Base-by-base conservation (phyloP, 1,140 invertebrate species). In the Muscidifurax raptorellus region DNA sequence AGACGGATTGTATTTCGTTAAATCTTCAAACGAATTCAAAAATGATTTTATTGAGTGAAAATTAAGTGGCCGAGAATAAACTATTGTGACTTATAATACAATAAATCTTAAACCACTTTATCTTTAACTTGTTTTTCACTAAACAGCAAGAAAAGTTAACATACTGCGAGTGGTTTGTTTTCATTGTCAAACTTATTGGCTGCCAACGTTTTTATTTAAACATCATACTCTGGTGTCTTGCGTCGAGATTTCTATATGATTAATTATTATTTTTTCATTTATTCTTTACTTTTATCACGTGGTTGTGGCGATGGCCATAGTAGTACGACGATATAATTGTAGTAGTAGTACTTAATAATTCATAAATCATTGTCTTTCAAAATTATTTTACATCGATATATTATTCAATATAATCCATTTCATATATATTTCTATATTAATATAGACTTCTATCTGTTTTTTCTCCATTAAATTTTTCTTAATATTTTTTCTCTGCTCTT, bases 341-440 rank as follows among this genome's bases (percentile, higher is more conserved):
- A 82, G 80, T 82, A 84, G 76, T 80, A 84, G 64, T 86, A 87
- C 85, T 88, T 88, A 87, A 87, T 89, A 88, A 87, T 89, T 87
- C 90, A 90, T 89, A 90, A 90, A 91, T 91, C 91, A 91, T 92
- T 87, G 88, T 93, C 89, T 89, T 91, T 90, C 89, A 90, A 88
- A 91, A 92, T 92, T 92, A 92, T 91, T 91, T 90, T 93, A 92
- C 92, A 93, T 92, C 88, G 90, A 93, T 92, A 92, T 92, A 92
- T 92, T 92, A 93, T 91, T 90, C 90, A 92, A 91, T 92, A 92
- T 92, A 91, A 90, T 92, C 87, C 88, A 90, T 91, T 91, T 89
- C 82, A 89, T 91, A 92, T 91, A 92, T 92, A 92, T 90, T 83
- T 91, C 91, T 92, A 91, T 92, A 91, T 90, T 91, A 90, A 91